A percentile compares a stretch with the other conserved stretches of the same genome.
phyloP scores from a whole-genome alignment of 2,797 vertebrate genomes.

The Austrolebias charrua region DNA sequence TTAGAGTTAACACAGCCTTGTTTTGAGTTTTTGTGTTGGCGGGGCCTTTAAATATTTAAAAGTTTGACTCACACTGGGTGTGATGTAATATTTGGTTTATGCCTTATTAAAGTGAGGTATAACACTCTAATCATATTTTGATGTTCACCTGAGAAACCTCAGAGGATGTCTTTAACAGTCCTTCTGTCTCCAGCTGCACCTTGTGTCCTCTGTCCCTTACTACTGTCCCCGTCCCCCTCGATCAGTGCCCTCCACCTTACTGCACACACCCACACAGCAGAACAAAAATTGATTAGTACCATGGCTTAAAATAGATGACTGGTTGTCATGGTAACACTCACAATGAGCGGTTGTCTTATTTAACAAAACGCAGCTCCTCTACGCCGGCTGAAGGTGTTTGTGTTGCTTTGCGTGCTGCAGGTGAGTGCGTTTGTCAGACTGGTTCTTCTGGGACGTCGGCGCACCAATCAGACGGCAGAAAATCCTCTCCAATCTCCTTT shows the following conservation, averaged over 20 bases:
- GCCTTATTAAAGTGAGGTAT: too few relatives aligned
- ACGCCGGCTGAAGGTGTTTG: slow-evolving; percentile 52
- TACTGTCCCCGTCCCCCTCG: slow-evolving; percentile 19
- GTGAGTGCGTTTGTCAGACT: slow-evolving; percentile 39
- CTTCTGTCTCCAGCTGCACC: slow-evolving; percentile 63
- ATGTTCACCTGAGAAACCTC: too few relatives aligned
- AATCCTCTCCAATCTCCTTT: slow-evolving; percentile 34
- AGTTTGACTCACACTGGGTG: too few relatives aligned
- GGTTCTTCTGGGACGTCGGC: not conserved
- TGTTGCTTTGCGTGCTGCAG: slow-evolving; percentile 21
- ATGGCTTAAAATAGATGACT: slow-evolving; percentile 83
- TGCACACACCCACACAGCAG: slow-evolving; percentile 65
- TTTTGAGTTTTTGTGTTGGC: too few relatives aligned
- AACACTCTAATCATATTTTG: too few relatives aligned
- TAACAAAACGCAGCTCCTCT: slow-evolving; percentile 77
- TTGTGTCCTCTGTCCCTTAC: slow-evolving; percentile 49
- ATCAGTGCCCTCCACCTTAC: slow-evolving; percentile 57
- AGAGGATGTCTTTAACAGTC: slow-evolving; percentile 31
- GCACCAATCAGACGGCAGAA: slow-evolving; percentile 27
- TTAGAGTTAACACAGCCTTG: too few relatives aligned
- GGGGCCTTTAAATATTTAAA: too few relatives aligned
- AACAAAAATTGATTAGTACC: slow-evolving; percentile 86
- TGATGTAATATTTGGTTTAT: too few relatives aligned
- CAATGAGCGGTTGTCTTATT: slow-evolving; percentile 85
- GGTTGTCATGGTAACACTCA: slow-evolving; percentile 83